These are phyloP conservation scores for Eupeodes corollae DNA, from an alignment of 1,140 invertebrate genomes.

Conservation along the genomic window DNA sequence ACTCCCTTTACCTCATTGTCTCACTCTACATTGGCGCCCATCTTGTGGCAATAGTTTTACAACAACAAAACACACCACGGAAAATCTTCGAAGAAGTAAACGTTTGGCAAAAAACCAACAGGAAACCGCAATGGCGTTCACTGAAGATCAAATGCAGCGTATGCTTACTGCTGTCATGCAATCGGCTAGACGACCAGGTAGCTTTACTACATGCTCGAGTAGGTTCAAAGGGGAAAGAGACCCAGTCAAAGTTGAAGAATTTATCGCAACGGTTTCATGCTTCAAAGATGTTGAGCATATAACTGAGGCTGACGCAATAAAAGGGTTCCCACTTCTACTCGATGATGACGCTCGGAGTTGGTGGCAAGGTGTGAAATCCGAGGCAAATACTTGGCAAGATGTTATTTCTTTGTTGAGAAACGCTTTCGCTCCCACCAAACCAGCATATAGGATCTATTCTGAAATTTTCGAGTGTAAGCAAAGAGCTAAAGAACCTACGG, in stretches of 20 bases:
- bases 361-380: slow-evolving; percentile 10
- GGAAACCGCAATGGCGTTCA: neutral
- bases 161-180: neutral
- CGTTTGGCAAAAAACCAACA: neutral
- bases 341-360: slow-evolving; percentile 10
- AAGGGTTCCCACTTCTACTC: slow-evolving; percentile 15
- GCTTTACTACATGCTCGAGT: slow-evolving; percentile 6
- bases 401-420: slow-evolving; percentile 1
- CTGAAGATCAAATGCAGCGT: neutral
- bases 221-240: slow-evolving; percentile 7
- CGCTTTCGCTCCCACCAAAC: slow-evolving; percentile 3
- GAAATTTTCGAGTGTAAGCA: slow-evolving; percentile 7
- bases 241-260: slow-evolving; percentile 10
- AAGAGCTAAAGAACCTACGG: slow-evolving; percentile 3
- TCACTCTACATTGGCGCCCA: no score
- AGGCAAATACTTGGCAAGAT: slow-evolving; percentile 6
- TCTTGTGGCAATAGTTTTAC: no score
- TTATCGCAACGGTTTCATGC: slow-evolving; percentile 11
- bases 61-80: no score
- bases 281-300: slow-evolving; percentile 13
- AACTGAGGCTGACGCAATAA: slow-evolving; percentile 12
- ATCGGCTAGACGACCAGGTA: neutral
- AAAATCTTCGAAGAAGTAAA: slow-evolving; percentile 1
- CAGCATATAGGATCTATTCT: slow-evolving; percentile 6
- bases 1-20: no score